phyloP scores from a whole-genome alignment of 1,140 invertebrate genomes.

The Popillia japonica region DNA sequence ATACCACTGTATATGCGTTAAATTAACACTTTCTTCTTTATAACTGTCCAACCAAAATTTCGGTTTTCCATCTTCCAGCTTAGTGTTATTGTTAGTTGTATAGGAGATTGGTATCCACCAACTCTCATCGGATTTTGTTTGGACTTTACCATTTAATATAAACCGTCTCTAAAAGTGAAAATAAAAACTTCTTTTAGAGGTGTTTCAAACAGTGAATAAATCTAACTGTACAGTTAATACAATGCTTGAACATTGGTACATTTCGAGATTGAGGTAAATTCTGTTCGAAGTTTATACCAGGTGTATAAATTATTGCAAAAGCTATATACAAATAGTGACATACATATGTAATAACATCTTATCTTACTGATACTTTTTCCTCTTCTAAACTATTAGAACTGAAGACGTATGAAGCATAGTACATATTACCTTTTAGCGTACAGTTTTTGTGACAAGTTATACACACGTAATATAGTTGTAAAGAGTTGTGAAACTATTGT shows the following conservation, averaged over 20 bases:
- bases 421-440: too few species aligned
- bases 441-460: too few species aligned
- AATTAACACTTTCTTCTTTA: slow-evolving; percentile 43
- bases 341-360: too few species aligned
- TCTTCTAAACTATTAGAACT: too few species aligned
- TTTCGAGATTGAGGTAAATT: not conserved
- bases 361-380: too few species aligned
- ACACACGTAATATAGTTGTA: too few species aligned
- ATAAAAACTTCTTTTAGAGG: not conserved
- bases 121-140: not conserved
- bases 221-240: too few species aligned
- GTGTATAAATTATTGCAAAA: too few species aligned
- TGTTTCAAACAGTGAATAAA: not conserved
- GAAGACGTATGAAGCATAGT: too few species aligned
- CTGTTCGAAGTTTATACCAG: not conserved
- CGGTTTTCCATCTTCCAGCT: slow-evolving; percentile 56
- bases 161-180: slow-evolving; percentile 63
- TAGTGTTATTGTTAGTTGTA: slow-evolving; percentile 57
- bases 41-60: slow-evolving; percentile 55
- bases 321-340: too few species aligned
- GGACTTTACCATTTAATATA: slow-evolving; percentile 50
- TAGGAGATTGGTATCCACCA: slow-evolving; percentile 70
- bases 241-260: too few species aligned
- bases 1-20: slow-evolving; percentile 52
- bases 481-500: too few species aligned